Percentiles rank a stretch among this genome's conserved stretches.
phyloP scores from a whole-genome alignment of 30 jellyfish, hydroid and myxozoan species.

The Rhopilema esculentum region DNA sequence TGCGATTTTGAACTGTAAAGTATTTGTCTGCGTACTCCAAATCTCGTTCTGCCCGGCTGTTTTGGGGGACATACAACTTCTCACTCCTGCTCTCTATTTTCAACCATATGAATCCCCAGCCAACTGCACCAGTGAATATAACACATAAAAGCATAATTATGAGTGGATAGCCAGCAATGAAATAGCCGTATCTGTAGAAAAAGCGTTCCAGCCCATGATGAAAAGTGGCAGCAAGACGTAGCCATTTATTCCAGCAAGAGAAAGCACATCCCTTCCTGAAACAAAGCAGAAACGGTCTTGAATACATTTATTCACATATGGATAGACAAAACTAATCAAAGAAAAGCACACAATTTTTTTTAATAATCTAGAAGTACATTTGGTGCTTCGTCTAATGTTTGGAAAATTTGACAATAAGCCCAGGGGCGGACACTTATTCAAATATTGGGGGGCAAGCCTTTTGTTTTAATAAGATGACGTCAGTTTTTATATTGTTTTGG shows the following conservation, averaged over 20 bases:
- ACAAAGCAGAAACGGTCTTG: neutral
- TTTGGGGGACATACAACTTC: slow-evolving; percentile 55
- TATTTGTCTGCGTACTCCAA: slow-evolving; percentile 14
- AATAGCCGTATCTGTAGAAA: slow-evolving; percentile 43
- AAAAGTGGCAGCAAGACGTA: neutral
- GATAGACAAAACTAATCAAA: neutral
- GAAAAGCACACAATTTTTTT: neutral
- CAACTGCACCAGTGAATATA: slow-evolving; percentile 22
- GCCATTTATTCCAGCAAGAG: slow-evolving; percentile 58
- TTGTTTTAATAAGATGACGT: too few species aligned
- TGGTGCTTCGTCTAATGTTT: too few species aligned
- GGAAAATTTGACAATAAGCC: too few species aligned
- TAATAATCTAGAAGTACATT: too few species aligned
- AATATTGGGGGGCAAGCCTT: too few species aligned
- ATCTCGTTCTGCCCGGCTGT: slow-evolving; percentile 41
- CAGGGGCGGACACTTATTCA: too few species aligned
- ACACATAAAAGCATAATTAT: slow-evolving; percentile 5
- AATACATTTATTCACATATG: neutral
- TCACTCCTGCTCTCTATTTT: slow-evolving; percentile 41
- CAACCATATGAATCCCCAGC: slow-evolving; percentile 33
- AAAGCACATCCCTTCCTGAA: neutral
- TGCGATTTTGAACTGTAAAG: slow-evolving; percentile 27
- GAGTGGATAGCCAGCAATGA: slow-evolving; percentile 39
- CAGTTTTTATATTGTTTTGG: too few species aligned
- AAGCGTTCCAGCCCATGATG: slow-evolving; percentile 17